A percentile compares a stretch with the other conserved stretches of the same genome.
Conservation (phyloP, 2,113 vertebrate species). For the Hippocampus abdominalis region DNA sequence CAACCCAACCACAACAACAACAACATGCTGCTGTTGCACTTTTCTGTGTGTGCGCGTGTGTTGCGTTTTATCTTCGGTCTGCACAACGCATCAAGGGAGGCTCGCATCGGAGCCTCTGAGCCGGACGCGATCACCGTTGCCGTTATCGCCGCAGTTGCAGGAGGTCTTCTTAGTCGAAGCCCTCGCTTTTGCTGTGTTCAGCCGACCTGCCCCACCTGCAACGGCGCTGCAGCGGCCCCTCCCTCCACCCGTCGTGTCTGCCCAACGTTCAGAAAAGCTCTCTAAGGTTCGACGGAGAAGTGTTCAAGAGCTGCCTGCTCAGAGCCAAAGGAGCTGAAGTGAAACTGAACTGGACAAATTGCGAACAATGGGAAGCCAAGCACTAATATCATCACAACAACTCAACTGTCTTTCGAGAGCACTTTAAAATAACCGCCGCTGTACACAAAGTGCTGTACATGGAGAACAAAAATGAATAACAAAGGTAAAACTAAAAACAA, state of each 20-base stretch:
- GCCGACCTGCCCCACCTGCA: constrained; percentile 32
- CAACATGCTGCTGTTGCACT: constrained; percentile 21
- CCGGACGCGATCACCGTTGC: constrained; percentile 41
- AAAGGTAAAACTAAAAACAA: background rate
- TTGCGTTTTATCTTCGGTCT: constrained; percentile 50
- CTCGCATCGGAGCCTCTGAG: constrained; percentile 29
- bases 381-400: constrained; percentile 10
- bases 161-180: constrained; percentile 41
- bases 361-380: constrained; percentile 13
- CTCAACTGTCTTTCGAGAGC: background rate
- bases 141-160: constrained; percentile 60
- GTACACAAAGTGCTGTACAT: too few species aligned
- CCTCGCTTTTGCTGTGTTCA: constrained; percentile 33
- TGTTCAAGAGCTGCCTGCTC: constrained; percentile 28
- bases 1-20: constrained; percentile 5
- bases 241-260: constrained; percentile 11
- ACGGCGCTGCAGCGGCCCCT: constrained; percentile 32
- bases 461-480: too few species aligned
- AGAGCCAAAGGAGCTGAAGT: constrained; percentile 48
- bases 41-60: constrained; percentile 26
- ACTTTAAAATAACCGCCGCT: too few species aligned
- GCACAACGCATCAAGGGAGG: constrained; percentile 42
- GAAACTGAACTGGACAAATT: constrained; percentile 41
- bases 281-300: constrained; percentile 32
- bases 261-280: constrained; percentile 34